A percentile compares a stretch with the other conserved stretches of the same genome.
phyloP scores from a whole-genome alignment of 2,888 invertebrate species.

The Drosophila merina region DNA sequence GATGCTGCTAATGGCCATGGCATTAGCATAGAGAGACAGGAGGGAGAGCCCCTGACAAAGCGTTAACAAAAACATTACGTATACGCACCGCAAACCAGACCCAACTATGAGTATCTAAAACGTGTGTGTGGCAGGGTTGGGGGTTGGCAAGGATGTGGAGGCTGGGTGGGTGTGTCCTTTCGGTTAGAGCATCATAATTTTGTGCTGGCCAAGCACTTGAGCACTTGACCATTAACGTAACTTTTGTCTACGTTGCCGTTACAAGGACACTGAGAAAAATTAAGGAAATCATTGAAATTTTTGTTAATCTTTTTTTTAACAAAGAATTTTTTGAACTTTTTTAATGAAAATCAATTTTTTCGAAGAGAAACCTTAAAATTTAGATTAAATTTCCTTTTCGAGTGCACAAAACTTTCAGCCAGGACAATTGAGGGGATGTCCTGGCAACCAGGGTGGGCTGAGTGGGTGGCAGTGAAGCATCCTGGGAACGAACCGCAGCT shows the following conservation, averaged over 20 bases:
- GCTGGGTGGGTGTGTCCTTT: conserved; percentile 16
- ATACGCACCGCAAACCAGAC: conserved; percentile 29
- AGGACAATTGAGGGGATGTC: conserved; percentile 4
- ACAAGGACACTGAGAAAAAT: conserved; percentile 14
- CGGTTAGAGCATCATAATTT: conserved; percentile 59
- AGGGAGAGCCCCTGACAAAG: conserved; percentile 23
- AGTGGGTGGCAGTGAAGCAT: conserved; percentile 11
- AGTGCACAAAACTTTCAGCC: neutral
- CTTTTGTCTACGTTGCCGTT: conserved; percentile 67
- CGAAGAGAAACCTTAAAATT: too few species aligned
- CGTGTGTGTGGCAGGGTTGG: neutral
- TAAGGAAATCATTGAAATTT: neutral
- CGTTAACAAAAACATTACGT: conserved; percentile 37
- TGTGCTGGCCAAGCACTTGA: conserved; percentile 74
- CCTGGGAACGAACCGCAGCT: conserved; percentile 23
- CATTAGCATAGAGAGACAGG: conserved; percentile 21
- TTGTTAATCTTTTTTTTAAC: neutral
- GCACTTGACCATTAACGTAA: conserved; percentile 73
- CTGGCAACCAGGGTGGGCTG: neutral
- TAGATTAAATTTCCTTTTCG: neutral
- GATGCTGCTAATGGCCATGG: conserved; percentile 21
- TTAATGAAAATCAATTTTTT: too few species aligned
- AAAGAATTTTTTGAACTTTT: too few species aligned
- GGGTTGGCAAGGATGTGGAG: neutral
- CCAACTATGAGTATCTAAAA: neutral